A percentile compares a stretch with the other conserved stretches of the same genome.
phyloP scores from a whole-genome alignment of 2,113 vertebrate species.

The Phycodurus eques region DNA sequence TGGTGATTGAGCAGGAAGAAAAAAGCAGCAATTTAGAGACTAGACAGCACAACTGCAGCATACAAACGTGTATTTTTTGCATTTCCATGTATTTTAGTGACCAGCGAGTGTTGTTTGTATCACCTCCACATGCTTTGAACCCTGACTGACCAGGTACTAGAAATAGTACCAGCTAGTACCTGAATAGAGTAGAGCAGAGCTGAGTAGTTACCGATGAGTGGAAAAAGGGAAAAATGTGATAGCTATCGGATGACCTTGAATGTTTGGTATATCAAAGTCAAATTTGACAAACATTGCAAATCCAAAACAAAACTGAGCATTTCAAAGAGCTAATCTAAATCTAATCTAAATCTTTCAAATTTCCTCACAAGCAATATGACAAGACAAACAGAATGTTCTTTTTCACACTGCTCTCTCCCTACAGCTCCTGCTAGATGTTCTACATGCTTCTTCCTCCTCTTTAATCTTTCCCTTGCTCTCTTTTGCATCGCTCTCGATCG shows the following conservation, averaged over 20 bases:
- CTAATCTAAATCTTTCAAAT: constrained; percentile 37
- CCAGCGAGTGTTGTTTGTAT: background rate
- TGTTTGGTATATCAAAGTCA: constrained; percentile 15
- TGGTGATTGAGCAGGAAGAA: too few species aligned
- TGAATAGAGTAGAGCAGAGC: background rate
- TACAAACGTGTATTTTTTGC: too few species aligned
- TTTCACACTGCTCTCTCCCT: background rate
- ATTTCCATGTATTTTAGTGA: background rate
- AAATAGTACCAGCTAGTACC: background rate
- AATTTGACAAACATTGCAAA: constrained; percentile 27
- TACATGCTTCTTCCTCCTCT: constrained; percentile 20
- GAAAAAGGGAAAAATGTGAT: background rate
- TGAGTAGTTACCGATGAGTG: background rate
- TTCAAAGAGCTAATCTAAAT: constrained; percentile 24
- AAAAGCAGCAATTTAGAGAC: too few species aligned
- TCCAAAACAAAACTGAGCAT: constrained; percentile 15
- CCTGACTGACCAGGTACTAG: background rate
- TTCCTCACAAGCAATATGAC: constrained; percentile 43
- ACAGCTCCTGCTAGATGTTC: constrained; percentile 26
- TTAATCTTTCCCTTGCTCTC: constrained; percentile 39
- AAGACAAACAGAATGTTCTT: constrained; percentile 44
- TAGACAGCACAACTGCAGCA: too few species aligned
- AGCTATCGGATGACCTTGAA: constrained; percentile 26
- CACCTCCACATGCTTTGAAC: background rate
- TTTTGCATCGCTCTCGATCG: constrained; percentile 29